These are phyloP conservation scores for Barypeithes pellucidus DNA, from an alignment of 2,888 invertebrate species.

Conservation along the genomic window DNA sequence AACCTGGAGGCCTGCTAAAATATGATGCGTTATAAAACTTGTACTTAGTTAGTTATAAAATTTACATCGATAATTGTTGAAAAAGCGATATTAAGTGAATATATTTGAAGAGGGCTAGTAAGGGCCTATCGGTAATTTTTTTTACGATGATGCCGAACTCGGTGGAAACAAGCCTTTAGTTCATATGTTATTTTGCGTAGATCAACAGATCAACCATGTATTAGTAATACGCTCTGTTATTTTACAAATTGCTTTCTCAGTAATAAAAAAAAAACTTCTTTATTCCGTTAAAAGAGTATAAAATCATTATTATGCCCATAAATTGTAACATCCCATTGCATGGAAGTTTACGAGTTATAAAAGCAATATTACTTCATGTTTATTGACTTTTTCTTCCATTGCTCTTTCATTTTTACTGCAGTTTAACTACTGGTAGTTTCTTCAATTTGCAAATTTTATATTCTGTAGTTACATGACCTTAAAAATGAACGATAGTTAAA, in stretches of 20 bases:
- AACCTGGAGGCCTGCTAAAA: no score
- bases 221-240: background rate
- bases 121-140: no score
- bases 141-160: no score
- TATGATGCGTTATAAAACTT: no score
- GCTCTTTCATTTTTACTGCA: constrained; percentile 11
- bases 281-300: constrained; percentile 5
- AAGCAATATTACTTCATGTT: constrained; percentile 17
- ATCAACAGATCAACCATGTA: background rate
- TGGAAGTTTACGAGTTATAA: constrained; percentile 11
- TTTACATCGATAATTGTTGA: no score
- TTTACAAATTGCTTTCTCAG: constrained; percentile 2
- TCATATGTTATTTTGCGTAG: no score
- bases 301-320: constrained; percentile 16
- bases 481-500: background rate
- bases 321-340: constrained; percentile 15
- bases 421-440: constrained; percentile 14
- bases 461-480: background rate
- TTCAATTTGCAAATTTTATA: constrained; percentile 1
- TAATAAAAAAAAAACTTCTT: background rate
- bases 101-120: no score
- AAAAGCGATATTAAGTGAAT: no score
- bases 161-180: no score
- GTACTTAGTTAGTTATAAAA: no score
- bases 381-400: constrained; percentile 13